phyloP scores from a whole-genome alignment of 1,140 invertebrate genomes.

The Catajapyx aquilonaris region DNA sequence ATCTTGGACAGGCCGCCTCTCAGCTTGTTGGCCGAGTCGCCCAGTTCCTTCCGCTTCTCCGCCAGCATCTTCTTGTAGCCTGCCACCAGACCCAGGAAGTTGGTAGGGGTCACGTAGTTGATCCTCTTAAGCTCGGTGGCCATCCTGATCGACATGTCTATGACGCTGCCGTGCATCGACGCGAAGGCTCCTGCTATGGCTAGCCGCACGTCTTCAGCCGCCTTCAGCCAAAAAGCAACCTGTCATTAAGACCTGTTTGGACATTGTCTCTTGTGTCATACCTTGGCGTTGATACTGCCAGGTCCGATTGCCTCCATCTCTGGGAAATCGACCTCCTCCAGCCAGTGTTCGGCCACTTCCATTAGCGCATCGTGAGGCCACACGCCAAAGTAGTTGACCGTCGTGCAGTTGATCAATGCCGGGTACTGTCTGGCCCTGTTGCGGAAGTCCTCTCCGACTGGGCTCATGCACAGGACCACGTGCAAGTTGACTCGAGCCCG shows the following conservation, averaged over 20 bases:
- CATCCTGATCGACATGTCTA: constrained; percentile 35
- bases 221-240: constrained; percentile 22
- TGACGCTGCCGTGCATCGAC: constrained; percentile 19
- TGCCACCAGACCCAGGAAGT: constrained; percentile 58
- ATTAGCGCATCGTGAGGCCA: constrained; percentile 70
- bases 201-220: not conserved
- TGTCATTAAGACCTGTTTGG: constrained; percentile 43
- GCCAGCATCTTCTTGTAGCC: constrained; percentile 59
- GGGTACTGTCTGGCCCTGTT: constrained; percentile 65
- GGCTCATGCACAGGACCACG: constrained; percentile 64
- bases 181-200: constrained; percentile 22
- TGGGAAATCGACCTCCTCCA: constrained; percentile 13
- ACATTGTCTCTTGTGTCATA: not conserved
- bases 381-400: constrained; percentile 71
- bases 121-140: constrained; percentile 47
- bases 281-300: not conserved
- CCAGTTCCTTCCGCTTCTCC: constrained; percentile 42
- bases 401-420: constrained; percentile 60
- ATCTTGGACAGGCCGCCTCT: constrained; percentile 55
- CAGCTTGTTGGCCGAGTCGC: constrained; percentile 44
- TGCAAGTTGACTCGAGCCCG: constrained; percentile 54
- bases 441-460: constrained; percentile 47
- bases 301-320: constrained; percentile 5
- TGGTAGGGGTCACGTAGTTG: constrained; percentile 67
- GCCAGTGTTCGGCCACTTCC: constrained; percentile 36